Evolutionary conservation across 2,888 invertebrate genomes (phyloP), one percentile per base, ranked within the genome.

Genomic region (Drosophila tripunctata): DNA sequence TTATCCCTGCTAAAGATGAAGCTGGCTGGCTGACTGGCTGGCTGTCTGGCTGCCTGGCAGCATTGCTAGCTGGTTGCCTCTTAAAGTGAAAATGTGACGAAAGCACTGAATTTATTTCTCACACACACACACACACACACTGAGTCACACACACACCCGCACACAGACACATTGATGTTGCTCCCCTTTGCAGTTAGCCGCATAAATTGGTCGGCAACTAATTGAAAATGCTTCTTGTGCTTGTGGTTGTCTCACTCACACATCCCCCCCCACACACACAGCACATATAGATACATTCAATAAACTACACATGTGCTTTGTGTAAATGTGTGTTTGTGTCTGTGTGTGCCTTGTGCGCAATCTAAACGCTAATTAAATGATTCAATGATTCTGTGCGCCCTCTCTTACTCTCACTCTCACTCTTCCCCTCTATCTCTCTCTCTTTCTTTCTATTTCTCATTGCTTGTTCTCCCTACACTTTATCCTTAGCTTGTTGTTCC

Each of bases 281-380:
- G 17, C 41, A 35, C 35, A 50, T 8, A 47, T 27, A 31, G 1
- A 30, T 27, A 47, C 57, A 75, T 62, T 73, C 78, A 77, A 75
- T 75, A 75, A 68, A 68, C 66, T 71, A 73, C 60, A 74, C 15
- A 43, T 47, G 36, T 43, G 24, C 21, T 41, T 22, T 48, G 22
- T 35, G 17, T 45, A 31, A 17, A 41, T 55, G 56, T 40, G 33
- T 60, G 40, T 33, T n/a, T n/a, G 12, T 67, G 47, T 64, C 31
- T 70, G 47, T 58, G 54, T 60, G 56, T 58, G 65, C 31, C 50
- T 54, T 74, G 65, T 81, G 68, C 58, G 67, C 80, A 84, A 89
- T 84, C 84, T 89, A 88, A 90, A 87, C 88, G 83, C 90, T 90
- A 90, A 90, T 91, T 90, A 91, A 91, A 90, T 89, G 90, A 89